phyloP scores from a whole-genome alignment of 2,113 vertebrate genomes.

The Astur gentilis region DNA sequence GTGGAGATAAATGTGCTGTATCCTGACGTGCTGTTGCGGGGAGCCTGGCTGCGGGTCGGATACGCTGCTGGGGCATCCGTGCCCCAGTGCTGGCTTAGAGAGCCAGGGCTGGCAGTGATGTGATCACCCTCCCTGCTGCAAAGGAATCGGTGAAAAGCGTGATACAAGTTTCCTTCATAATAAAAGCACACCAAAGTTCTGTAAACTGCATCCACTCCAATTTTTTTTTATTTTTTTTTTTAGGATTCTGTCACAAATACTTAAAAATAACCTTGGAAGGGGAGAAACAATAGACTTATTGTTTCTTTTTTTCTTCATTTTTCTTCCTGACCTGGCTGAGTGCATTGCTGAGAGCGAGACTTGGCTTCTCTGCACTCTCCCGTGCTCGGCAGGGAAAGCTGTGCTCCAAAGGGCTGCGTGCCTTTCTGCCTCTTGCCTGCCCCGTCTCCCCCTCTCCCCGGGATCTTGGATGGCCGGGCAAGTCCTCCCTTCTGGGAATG shows the following conservation, averaged over 20 bases:
- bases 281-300: not conserved
- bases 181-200: not conserved
- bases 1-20: not conserved
- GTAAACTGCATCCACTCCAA: not conserved
- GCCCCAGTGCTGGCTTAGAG: not conserved
- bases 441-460: rapidly evolving
- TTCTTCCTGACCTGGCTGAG: not conserved
- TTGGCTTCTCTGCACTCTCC: not conserved
- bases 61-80: rapidly evolving
- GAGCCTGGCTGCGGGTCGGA: not conserved
- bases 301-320: not conserved
- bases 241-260: not conserved
- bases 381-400: not conserved
- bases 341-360: not conserved
- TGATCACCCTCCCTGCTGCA: not conserved
- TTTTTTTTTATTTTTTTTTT: not conserved
- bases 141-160: not conserved
- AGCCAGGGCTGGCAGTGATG: not conserved
- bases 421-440: not conserved
- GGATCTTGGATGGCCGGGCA: not conserved
- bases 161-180: not conserved
- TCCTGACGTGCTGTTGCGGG: not conserved
- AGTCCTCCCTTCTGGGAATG: not conserved
- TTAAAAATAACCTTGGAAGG: not conserved
- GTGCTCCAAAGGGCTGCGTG: not conserved